Evolutionary conservation across 1,140 invertebrate species (phyloP), one percentile per base, ranked within the genome.

Genomic region (Orussus abietinus): DNA sequence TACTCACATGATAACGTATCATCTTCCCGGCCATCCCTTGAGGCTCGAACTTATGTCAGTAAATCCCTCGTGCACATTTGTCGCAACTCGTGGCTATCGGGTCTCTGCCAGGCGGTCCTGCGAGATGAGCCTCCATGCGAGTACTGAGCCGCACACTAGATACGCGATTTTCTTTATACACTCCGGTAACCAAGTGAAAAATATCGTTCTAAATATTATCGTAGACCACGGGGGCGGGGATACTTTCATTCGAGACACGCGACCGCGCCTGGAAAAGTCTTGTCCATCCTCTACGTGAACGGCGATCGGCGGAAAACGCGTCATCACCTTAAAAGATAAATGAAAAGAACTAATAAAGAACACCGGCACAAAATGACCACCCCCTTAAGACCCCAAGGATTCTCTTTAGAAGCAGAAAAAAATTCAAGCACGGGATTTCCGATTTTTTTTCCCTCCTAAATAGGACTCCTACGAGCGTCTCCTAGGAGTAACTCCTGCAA

Each of bases 121-220:
- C 43, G 47, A 50, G 54, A 36, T 38, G 49, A 45, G 47, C 58
- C 47, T 68, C 60, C 60, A 52, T 59, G 53, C 62, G 55, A 64
- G 63, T 66, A 74, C 71, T 74, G 66, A 74, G 65, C 63, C 60
- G 66, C 61, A 69, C 64, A 65, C 59, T 66, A 62, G 66, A 71
- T 69, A 64, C 55, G 59, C 68, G 64, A 74, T 71, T 72, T 74
- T 74, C 71, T 74, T 74, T 74, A 74, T 74, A 74, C 69, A 74
- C 66, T 72, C 63, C 53, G 66, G 69, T 66, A 64, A 63, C 63
- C 63, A 74, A 72, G 71, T 71, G 69, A 74, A 74, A 74, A 74
- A 74, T 74, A 72, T 74, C 66, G 71, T 74, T 72, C 71, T 74
- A 74, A 72, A 74, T 74, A 74, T 71, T 72, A 72, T 68, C 64